Evolutionary conservation across 2,113 vertebrate species (phyloP).

Genomic region (Scartelaos histophorus): DNA sequence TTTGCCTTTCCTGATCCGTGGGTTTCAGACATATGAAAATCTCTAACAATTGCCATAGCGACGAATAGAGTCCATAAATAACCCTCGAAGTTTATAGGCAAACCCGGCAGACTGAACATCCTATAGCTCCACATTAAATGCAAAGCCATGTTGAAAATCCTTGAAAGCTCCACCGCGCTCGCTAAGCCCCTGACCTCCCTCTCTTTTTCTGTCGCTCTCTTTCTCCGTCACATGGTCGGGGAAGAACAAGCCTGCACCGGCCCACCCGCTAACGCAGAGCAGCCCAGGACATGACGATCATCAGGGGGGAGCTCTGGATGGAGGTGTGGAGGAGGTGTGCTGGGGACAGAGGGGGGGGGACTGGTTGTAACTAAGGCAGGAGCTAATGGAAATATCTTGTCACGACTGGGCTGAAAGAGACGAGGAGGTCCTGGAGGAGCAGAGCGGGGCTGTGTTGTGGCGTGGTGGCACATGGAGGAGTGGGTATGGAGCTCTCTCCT

Average conservation of each 20-base stretch:
- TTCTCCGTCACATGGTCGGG: slow-evolving; percentile 59
- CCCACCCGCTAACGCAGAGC: slow-evolving; percentile 61
- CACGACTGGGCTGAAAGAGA: slow-evolving; percentile 33
- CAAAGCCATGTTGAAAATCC: background rate
- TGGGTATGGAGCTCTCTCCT: background rate
- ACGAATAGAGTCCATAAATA: background rate
- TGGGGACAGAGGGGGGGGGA: slow-evolving; percentile 16
- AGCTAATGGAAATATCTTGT: slow-evolving; percentile 80
- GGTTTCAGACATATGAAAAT: no score
- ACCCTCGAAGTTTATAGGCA: background rate
- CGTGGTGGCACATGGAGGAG: slow-evolving; percentile 9
- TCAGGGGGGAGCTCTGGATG: slow-evolving; percentile 46
- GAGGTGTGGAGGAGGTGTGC: slow-evolving; percentile 37
- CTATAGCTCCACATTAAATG: background rate
- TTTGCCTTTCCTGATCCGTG: no score
- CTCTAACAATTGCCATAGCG: no score
- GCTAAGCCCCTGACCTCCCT: slow-evolving; percentile 35
- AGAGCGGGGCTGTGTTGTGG: slow-evolving; percentile 10
- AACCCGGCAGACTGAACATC: background rate
- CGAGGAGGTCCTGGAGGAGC: slow-evolving; percentile 33
- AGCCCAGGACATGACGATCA: slow-evolving; percentile 51
- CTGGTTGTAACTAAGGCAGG: slow-evolving; percentile 41
- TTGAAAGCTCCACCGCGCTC: background rate
- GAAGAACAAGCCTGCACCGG: slow-evolving; percentile 50
- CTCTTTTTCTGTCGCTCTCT: no score